Base-by-base conservation (phyloP, 2,113 vertebrate genomes). In the Prolemur simus region DNA sequence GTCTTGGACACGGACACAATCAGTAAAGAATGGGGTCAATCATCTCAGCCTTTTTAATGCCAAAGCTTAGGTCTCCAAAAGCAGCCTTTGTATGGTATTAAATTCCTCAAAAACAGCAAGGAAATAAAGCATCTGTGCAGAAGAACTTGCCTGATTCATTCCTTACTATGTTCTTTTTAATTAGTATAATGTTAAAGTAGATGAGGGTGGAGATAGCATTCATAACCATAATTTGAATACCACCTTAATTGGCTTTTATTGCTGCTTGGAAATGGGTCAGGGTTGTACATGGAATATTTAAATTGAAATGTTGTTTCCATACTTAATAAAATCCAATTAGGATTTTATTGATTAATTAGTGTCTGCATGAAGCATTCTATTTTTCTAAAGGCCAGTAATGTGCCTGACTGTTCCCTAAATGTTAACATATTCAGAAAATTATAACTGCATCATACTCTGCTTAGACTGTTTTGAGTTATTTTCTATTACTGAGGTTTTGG, bases 351-450 rank as follows among this genome's bases (percentile, higher is more conserved):
- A 98, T 98, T 98, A 98, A 98, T 82, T 97, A 91, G 32, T 98
- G 96, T 97, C 95, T 98, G 96, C 87, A 95, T 95, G 94, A 56
- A 58, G 93, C 58, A 92, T 96, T 34, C 82, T 97, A 45, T 97
- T 98, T 52, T 85, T 95, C 97, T 97, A 97, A 98, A 98, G 98
- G 96, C 97, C 97, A 98, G 87, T 84, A 96, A 96, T 96, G 89
- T n/a, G 32, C 95, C 84, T 94, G 96, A 98, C 96, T 97, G 71
- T 95, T 97, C 29, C 78, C 97, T 98, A 98, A 98, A 98, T 98
- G 97, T 98, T 98, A 98, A 98, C 97, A 93, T 98, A 98, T 98
- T 98, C 98, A 98, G 91, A 98, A 97, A 94, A 95, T 95, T 98
- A 97, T 95, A 97, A 96, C 97, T 94, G 83, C 39, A 84, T 95